Base-by-base conservation (phyloP, 2,888 invertebrate genomes). In the Cosmia trapezina region DNA sequence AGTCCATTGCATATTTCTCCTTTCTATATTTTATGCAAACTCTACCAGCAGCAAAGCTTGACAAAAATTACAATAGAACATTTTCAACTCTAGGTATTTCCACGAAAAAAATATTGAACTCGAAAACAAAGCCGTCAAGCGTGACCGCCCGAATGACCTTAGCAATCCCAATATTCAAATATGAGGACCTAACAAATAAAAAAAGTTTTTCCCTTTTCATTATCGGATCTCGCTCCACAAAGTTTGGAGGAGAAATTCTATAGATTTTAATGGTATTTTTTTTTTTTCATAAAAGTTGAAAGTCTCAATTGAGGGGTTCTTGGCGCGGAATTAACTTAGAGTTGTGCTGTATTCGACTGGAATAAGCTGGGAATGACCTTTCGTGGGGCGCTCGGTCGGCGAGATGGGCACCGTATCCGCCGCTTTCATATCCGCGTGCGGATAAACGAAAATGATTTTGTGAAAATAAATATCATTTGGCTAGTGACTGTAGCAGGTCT, bases 351-450 rank as follows among this genome's bases (percentile, higher is more conserved):
- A 70, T 82, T 80, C 70, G 64, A 70, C 60, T 72, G 73, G 49
- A 78, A 80, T 80, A 84, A 82, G 70, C 74, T 70, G 57, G 60
- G n/a, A 67, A 72, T 76, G 83, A 84, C 83, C 83, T 84, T 84
- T 77, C 49, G 47, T 28, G 47, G 28, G 12, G 22, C 53, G 43
- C 22, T 63, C 28, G 64, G 41, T 59, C 28, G 4, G 54, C 14
- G 49, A 45, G 70, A 37, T 47, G 33, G 33, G 28, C 47, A 37
- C 19, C 43, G 54, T 71, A 71, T 71, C 59, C 71, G 76, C 65
- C 47, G 8, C 9, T 64, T 43, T 53, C 6, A 61, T 64, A 67
- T 81, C 70, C 69, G 69, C 56, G 1, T 37, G 19, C 60, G 53
- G 62, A 71, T 73, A 81, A 28, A 65, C 33, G 43, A n/a, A 12